Conservation (phyloP, 1,140 invertebrate species). For the Brachionus sp. region DNA sequence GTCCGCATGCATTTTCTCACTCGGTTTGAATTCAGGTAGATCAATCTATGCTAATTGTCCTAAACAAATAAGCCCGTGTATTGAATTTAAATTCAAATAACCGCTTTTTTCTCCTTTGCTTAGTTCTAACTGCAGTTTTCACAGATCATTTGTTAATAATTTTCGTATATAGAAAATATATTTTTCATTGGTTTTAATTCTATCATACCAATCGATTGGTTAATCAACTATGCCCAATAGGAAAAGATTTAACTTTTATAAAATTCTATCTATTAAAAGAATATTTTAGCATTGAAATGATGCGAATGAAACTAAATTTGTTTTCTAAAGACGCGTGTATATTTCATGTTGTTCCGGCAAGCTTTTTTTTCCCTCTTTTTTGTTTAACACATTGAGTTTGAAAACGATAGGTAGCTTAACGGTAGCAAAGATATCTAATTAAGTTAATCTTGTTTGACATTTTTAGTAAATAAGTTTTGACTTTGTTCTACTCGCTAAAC, state of each 20-base stretch:
- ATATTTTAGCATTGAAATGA: not conserved
- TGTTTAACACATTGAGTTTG: not conserved
- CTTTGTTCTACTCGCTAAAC: not conserved
- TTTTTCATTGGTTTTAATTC: not conserved
- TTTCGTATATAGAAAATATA: not conserved
- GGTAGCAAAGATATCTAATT: slow-evolving; percentile 26
- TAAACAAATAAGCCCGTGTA: slow-evolving; percentile 17
- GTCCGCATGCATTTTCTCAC: slow-evolving; percentile 10
- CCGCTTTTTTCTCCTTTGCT: not conserved
- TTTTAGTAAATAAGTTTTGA: slow-evolving; percentile 39
- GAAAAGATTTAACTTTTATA: not conserved
- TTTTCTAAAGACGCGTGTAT: not conserved
- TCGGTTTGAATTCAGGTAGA: slow-evolving; percentile 26
- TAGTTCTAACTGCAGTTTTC: slow-evolving; percentile 19
- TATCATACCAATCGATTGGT: not conserved
- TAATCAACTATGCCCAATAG: not conserved
- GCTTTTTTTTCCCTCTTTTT: not conserved
- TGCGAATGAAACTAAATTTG: not conserved
- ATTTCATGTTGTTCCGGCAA: not conserved
- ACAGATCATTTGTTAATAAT: not conserved
- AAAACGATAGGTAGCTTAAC: slow-evolving; percentile 17
- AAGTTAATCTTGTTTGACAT: slow-evolving; percentile 45
- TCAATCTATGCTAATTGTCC: not conserved
- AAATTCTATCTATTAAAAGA: not conserved
- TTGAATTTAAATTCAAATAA: not conserved